Evolutionary conservation across 2,888 invertebrate genomes (phyloP), one percentile per base, ranked within the genome.

Genomic region (Tipula confusa): DNA sequence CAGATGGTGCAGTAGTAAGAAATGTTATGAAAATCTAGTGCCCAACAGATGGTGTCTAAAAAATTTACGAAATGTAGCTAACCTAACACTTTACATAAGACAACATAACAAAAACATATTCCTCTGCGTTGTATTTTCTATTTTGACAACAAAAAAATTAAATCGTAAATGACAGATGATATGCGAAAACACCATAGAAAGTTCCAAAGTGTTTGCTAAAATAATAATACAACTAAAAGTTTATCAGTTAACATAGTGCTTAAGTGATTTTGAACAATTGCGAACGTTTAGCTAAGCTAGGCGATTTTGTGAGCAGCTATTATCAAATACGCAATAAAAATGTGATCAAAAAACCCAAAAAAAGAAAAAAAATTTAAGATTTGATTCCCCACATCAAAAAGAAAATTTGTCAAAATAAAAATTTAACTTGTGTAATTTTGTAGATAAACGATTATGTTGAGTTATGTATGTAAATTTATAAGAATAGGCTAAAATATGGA

Each of bases 391-490:
- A 11, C 64, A 64, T 64, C 24, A 9, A 24, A 24, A 64, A 18
- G 64, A 64, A 64, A 24, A 64, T 24, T 24, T 24, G 24, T 64
- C 24, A 15, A n/a, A n/a, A n/a, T n/a, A n/a, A n/a, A n/a, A n/a
- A n/a, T n/a, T n/a, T n/a, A n/a, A n/a, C n/a, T n/a, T n/a, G 64
- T 64, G 64, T 24, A 64, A 64, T 64, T 64, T 64, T 64, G 24
- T 64, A 64, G 64, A 64, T 64, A 64, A 64, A 64, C 64, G 64
- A 64, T 64, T 64, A 64, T 64, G n/a, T n/a, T n/a, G 64, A 64
- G 64, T 64, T 18, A 64, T 64, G 18, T 64, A 11, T 64, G 9
- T 9, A 64, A 43, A 18, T 43, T 43, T 64, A 4, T 64, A 64
- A 24, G 64, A 24, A 64, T 64, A 24, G 64, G 24, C 11, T 15